Percentiles rank a stretch among this genome's conserved stretches.
Conservation (phyloP, 2,888 invertebrate genomes). For the Cordilura impudica region DNA sequence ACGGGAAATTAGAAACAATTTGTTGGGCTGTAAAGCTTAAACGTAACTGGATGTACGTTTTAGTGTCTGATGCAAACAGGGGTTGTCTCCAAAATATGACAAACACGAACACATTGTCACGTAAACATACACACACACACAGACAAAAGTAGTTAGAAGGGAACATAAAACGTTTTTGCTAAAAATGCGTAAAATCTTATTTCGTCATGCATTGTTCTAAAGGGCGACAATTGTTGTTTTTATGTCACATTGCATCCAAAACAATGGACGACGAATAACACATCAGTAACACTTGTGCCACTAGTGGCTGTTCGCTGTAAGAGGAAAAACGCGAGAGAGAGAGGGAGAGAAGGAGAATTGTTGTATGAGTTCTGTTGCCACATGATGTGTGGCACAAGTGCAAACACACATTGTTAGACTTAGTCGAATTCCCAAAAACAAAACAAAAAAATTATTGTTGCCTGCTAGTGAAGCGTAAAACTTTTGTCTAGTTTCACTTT, state of each 20-base stretch:
- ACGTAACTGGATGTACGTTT: conserved; percentile 19
- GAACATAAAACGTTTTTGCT: conserved; percentile 58
- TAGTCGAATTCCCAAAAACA: conserved; percentile 36
- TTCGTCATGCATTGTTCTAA: conserved; percentile 77
- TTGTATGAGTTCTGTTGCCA: not conserved
- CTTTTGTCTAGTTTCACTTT: conserved; percentile 29
- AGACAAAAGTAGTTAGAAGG: conserved; percentile 1
- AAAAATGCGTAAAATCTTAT: conserved; percentile 76
- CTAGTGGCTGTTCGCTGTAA: too few species aligned
- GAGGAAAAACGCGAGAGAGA: not conserved
- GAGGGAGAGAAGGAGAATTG: not conserved
- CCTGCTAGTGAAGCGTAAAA: conserved; percentile 43
- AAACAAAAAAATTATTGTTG: too few species aligned
- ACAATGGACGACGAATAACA: conserved; percentile 56
- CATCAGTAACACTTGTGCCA: conserved; percentile 61
- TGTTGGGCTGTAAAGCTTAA: conserved; percentile 19
- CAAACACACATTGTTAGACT: not conserved
- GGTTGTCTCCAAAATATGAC: conserved; percentile 52
- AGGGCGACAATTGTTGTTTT: conserved; percentile 66
- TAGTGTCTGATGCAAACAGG: conserved; percentile 46
- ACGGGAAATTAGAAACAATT: conserved; percentile 54
- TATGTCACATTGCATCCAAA: conserved; percentile 53
- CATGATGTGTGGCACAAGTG: conserved; percentile 11
- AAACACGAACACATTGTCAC: conserved; percentile 41
- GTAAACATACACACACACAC: conserved; percentile 9